phyloP scores from a whole-genome alignment of 1,140 invertebrate species.

The Chionoecetes opilio region DNA sequence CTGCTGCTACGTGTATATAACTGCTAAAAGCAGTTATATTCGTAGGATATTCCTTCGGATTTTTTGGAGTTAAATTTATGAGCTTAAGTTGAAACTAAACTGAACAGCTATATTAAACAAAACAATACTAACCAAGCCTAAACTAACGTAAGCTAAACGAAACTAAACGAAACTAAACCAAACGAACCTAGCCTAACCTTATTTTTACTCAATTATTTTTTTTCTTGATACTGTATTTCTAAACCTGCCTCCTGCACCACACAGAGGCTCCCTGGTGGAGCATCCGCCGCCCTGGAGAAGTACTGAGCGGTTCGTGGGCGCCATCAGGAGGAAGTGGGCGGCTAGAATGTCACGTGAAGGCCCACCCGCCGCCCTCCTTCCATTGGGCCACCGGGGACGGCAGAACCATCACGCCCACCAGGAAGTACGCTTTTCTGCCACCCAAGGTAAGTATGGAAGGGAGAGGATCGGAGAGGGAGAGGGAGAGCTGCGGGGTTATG shows the following conservation, averaged over 20 bases:
- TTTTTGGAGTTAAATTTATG: no score
- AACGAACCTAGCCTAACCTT: no score
- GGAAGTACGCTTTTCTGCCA: conserved; percentile 11
- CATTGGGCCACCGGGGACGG: conserved; percentile 51
- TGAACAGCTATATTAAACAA: no score
- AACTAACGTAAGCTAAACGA: no score
- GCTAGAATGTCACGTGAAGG: conserved; percentile 50
- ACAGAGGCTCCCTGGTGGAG: conserved; percentile 51
- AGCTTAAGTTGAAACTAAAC: no score
- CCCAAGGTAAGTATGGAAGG: not conserved
- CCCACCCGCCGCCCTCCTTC: conserved; percentile 47
- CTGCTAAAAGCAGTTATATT: no score
- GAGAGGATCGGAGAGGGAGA: not conserved
- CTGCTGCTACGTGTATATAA: no score
- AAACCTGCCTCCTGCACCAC: not conserved
- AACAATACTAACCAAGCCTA: no score
- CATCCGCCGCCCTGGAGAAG: not conserved
- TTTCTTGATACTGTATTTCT: no score
- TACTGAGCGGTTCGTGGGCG: conserved; percentile 48
- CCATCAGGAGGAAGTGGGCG: conserved; percentile 40
- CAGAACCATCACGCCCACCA: not conserved
- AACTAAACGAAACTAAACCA: no score
- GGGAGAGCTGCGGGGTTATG: not conserved
- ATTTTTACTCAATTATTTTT: no score
- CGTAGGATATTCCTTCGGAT: no score